Evolutionary conservation across 2,888 invertebrate genomes (phyloP), one percentile per base, ranked within the genome.

Genomic region (Galerucella pusilla): DNA sequence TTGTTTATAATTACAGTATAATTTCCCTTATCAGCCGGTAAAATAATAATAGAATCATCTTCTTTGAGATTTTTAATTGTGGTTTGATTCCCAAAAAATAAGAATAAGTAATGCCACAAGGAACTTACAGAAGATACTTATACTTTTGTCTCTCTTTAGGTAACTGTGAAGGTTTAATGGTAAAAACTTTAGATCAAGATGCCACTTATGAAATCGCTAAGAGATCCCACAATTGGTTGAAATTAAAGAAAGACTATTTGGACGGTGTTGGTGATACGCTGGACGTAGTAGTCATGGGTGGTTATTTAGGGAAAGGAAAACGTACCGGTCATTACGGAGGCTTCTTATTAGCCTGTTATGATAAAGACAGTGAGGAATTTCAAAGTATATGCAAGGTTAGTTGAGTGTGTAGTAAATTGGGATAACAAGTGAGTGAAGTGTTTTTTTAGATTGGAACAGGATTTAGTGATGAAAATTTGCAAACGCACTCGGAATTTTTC

Each of bases 101-200:
- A 20, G 20, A 20, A 20, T 20, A 20, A 20, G 20, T 20, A 20
- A 20, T 20, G 20, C 20, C 20, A 20, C 20, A 20, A 20, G 20
- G 20, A 20, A 20, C 20, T 20, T 20, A 20, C 20, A 20, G 20
- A 20, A 20, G 20, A 20, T 61, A 54, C 59, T n/a, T 35, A 42
- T 46, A 46, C 46, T 49, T 49, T 49, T 12, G 14, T 49, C 11
- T 61, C 28, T 35, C 14, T 84, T 77, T 85, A 90, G 97, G 95
- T 71, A 97, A 97, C 85, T 99, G 99, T 88, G 99, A 99, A 90
- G 99, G 99, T 1, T 90, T 99, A 73, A 99, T 99, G 99, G 96
- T 99, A 9, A 99, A 99, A 90, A 96, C 98, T 0, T 88, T 99
- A 68, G 91, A 93, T 81, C 92, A 93, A 46, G 94, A 95, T 83